Evolutionary conservation across 1,140 invertebrate genomes (phyloP).

Genomic region (Drosophila quadrilineata): DNA sequence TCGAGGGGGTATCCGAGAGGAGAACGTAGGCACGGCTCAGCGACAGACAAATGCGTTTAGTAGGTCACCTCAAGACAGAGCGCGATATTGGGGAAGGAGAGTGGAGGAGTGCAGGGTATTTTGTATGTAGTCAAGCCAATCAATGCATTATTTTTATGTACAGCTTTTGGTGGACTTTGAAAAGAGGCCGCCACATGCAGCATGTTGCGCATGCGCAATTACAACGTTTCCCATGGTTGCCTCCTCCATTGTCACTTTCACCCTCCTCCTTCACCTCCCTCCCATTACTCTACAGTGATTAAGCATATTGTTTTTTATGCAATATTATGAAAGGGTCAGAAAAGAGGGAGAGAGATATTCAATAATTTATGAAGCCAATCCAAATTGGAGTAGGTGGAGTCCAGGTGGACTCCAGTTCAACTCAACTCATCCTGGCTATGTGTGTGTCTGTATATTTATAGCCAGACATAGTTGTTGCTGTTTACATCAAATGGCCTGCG

Average conservation of each 20-base stretch:
- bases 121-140: slow-evolving; percentile 36
- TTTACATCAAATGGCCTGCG: slow-evolving; percentile 31
- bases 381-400: slow-evolving; percentile 15
- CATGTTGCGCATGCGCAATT: slow-evolving; percentile 76
- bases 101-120: neutral
- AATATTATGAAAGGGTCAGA: slow-evolving; percentile 61
- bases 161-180: slow-evolving; percentile 26
- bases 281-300: slow-evolving; percentile 40
- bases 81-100: neutral
- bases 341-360: neutral
- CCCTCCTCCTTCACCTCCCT: neutral
- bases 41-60: slow-evolving; percentile 29
- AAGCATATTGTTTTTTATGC: slow-evolving; percentile 61
- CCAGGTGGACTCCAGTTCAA: neutral
- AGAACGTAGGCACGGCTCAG: neutral
- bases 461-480: slow-evolving; percentile 6
- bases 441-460: no score
- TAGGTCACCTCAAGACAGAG: slow-evolving; percentile 27
- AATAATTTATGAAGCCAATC: slow-evolving; percentile 48
- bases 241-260: slow-evolving; percentile 2
- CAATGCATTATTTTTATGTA: slow-evolving; percentile 47
- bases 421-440: slow-evolving; percentile 38
- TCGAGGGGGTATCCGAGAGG: neutral
- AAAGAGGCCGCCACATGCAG: slow-evolving; percentile 58
- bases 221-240: slow-evolving; percentile 18